Evolutionary conservation across 1,140 invertebrate genomes (phyloP).

Genomic region (Centruroides sculpturatus): DNA sequence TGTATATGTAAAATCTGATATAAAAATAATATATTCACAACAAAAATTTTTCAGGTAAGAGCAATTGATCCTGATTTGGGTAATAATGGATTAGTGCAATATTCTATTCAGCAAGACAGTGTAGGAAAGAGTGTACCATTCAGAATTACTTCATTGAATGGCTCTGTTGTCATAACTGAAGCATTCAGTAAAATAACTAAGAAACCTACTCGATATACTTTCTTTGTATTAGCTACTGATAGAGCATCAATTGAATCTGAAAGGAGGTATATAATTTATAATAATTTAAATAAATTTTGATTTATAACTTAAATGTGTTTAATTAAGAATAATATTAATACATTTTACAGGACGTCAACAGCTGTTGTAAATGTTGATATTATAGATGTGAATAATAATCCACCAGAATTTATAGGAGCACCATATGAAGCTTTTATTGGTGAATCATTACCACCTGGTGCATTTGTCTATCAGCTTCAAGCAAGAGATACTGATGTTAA

Average conservation of each 20-base stretch:
- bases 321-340: too few species aligned
- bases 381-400: constrained; percentile 33
- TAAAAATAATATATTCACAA: background rate
- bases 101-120: constrained; percentile 32
- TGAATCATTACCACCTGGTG: constrained; percentile 22
- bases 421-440: constrained; percentile 22
- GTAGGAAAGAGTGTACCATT: constrained; percentile 20
- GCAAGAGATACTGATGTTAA: constrained; percentile 18
- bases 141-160: constrained; percentile 21
- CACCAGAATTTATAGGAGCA: constrained; percentile 21
- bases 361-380: constrained; percentile 24
- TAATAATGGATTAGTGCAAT: constrained; percentile 22
- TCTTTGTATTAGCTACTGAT: constrained; percentile 23
- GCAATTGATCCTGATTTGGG: constrained; percentile 23
- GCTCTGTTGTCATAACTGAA: constrained; percentile 21
- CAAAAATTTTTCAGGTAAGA: constrained; percentile 11
- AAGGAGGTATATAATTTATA: constrained; percentile 14
- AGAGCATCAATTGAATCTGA: constrained; percentile 19
- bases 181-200: constrained; percentile 11
- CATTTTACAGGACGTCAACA: constrained; percentile 13
- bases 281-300: too few species aligned
- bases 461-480: constrained; percentile 21
- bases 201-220: constrained; percentile 21
- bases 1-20: too few species aligned
- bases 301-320: too few species aligned